Conservation (phyloP, 1,140 invertebrate species). For the Drosophila subpulchrella region DNA sequence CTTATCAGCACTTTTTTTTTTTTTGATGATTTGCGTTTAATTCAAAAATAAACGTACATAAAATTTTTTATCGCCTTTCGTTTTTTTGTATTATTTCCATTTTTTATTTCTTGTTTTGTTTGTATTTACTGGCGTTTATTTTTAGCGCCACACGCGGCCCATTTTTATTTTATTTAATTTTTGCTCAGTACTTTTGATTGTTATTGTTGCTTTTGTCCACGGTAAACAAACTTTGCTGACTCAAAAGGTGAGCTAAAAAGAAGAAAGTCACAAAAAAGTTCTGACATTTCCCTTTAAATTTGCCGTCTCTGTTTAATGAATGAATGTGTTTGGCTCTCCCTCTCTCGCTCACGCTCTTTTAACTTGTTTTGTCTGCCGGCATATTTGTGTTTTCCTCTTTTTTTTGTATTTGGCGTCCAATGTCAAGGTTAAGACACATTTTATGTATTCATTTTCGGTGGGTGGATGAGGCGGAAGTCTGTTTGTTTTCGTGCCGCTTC, state of each 20-base stretch:
- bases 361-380: conserved; percentile 65
- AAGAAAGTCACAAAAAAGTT: conserved; percentile 7
- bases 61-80: conserved; percentile 53
- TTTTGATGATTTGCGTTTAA: conserved; percentile 54
- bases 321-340: conserved; percentile 30
- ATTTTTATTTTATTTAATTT: conserved; percentile 47
- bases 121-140: conserved; percentile 58
- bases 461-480: conserved; percentile 44
- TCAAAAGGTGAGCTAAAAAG: conserved; percentile 4
- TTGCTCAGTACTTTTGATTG: conserved; percentile 28
- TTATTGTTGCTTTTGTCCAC: conserved; percentile 27
- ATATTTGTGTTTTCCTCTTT: conserved; percentile 32
- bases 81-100: conserved; percentile 19
- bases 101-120: conserved; percentile 32
- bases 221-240: conserved; percentile 60
- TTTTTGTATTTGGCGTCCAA: conserved; percentile 65
- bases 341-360: conserved; percentile 36
- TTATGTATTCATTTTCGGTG: conserved; percentile 63
- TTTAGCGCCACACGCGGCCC: conserved; percentile 69
- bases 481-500: conserved; percentile 65
- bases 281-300: conserved; percentile 44
- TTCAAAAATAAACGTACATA: conserved; percentile 49
- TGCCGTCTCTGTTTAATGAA: conserved; percentile 53
- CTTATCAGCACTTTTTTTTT: conserved; percentile 47
- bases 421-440: conserved; percentile 80